Evolutionary conservation across 2,113 vertebrate species (phyloP).

Genomic region (Dicaeum eximium): DNA sequence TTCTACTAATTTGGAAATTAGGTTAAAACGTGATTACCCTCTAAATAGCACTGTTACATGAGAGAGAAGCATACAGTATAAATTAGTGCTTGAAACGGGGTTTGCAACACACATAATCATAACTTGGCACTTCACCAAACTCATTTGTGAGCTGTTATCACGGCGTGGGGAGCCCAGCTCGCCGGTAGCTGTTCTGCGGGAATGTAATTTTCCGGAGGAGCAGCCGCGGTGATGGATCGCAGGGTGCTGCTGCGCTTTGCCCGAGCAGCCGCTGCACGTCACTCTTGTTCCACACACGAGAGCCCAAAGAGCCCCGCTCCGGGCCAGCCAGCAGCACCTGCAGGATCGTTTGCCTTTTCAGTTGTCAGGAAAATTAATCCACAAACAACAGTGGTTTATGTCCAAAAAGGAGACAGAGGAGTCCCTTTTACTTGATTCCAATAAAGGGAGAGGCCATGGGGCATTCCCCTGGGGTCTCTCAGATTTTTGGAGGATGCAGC

Average conservation of each 20-base stretch:
- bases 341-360: background rate
- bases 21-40: background rate
- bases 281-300: constrained; percentile 37
- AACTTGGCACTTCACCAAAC: background rate
- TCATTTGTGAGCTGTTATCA: background rate
- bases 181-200: background rate
- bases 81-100: background rate
- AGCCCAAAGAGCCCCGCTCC: background rate
- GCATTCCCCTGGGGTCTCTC: no score
- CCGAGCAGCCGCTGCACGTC: constrained; percentile 25
- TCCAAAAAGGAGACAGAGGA: no score
- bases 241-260: background rate
- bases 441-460: no score
- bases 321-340: background rate
- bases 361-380: no score
- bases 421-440: no score
- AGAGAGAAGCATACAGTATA: background rate
- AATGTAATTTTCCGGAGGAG: background rate
- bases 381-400: no score
- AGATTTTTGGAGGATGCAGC: no score
- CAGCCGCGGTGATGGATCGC: background rate
- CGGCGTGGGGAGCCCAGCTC: background rate
- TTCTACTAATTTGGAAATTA: background rate
- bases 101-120: background rate
- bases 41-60: background rate